A percentile compares a stretch with the other conserved stretches of the same genome.
phyloP scores from a whole-genome alignment of 2,113 vertebrate species.

The Erythrolamprus reginae region DNA sequence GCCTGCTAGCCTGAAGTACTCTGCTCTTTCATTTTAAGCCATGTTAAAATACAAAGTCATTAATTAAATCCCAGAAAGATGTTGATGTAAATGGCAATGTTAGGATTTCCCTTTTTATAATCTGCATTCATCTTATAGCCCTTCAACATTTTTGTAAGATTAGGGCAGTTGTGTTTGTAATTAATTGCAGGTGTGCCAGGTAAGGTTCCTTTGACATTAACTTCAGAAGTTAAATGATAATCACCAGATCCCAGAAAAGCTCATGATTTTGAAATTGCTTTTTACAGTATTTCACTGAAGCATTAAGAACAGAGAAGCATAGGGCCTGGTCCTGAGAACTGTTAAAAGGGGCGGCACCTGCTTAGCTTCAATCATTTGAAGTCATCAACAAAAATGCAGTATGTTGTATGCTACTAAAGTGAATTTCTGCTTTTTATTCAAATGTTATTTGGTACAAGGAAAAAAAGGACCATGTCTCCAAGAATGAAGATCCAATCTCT shows the following conservation, averaged over 20 bases:
- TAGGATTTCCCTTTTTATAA: conserved; percentile 1
- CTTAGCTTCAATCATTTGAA: neutral
- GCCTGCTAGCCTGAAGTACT: conserved; percentile 13
- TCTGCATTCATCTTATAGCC: neutral
- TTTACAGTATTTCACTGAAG: neutral
- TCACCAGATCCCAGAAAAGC: neutral
- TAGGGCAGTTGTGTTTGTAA: neutral
- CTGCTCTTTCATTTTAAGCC: conserved; percentile 20
- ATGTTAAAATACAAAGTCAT: conserved; percentile 36
- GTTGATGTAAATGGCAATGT: conserved; percentile 5
- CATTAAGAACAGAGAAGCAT: neutral
- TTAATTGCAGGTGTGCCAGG: neutral
- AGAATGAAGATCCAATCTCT: neutral
- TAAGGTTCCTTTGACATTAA: neutral
- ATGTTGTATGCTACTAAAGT: neutral
- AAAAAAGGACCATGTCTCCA: neutral
- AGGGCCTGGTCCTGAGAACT: neutral
- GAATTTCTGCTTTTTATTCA: neutral
- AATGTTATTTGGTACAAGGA: neutral
- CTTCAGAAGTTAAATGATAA: conserved; percentile 2
- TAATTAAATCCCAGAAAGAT: conserved; percentile 34
- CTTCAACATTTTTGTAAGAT: neutral
- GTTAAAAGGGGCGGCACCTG: neutral
- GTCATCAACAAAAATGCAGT: neutral
- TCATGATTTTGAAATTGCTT: neutral